Evolutionary conservation across 2,797 vertebrate genomes (phyloP), one percentile per base, ranked within the genome.

Genomic region (Oceanodroma leucorhoa): DNA sequence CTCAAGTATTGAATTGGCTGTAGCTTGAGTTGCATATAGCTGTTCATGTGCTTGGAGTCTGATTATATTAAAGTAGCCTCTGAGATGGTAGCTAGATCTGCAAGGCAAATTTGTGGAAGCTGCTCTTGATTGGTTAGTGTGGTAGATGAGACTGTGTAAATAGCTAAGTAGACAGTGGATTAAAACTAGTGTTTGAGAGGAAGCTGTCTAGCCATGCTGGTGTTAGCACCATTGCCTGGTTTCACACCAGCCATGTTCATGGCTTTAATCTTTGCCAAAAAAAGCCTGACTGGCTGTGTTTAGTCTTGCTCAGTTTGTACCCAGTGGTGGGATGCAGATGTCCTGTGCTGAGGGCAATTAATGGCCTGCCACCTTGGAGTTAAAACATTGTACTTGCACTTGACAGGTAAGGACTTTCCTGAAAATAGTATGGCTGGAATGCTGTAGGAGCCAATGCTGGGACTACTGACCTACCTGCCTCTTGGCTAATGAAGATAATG

Each of bases 381-480:
- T 73, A 40, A 57, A 45, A 18, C 4, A 2, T 1, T 34, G 8
- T n/a, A 5, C 19, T 45, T 1, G 0, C 0, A 1, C 11, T 72
- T 45, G 27, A 30, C 9, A 40, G 36, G 11, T n/a, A 6, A 43
- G 66, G 67, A 22, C 23, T 87, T 29, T 6, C 10, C 41, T 53
- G 65, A 4, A 32, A 61, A 18, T 21, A 38, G 11, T 3, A 0
- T 46, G n/a, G 11, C 36, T 66, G 57, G 34, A 70, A 24, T 38
- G 26, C 19, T 0, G 0, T 18, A 6, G 70, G 15, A 86, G 7
- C 40, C 9, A 6, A 0, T 2, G 9, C 1, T 60, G 58, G 43
- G 7, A 6, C 34, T 66, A 6, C 64, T 50, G n/a, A 14, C 32
- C 23, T 36, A 1, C 22, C 10, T 83, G 23, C 23, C 16, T 43